These are phyloP conservation scores for Saccostrea cuccullata DNA, from an alignment of 1,140 invertebrate species.

Conservation along the genomic window DNA sequence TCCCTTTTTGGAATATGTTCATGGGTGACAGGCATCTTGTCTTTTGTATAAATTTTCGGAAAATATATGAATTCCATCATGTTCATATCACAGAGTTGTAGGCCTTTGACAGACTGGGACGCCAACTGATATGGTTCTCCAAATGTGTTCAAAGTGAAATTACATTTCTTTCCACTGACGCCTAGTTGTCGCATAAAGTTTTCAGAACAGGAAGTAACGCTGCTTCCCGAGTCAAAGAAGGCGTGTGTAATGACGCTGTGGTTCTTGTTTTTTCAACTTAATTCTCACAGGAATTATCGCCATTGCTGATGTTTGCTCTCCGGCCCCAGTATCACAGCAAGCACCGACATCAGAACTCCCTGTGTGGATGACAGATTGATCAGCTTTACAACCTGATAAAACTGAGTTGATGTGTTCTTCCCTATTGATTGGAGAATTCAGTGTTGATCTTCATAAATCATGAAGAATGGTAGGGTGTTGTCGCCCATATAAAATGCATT, in stretches of 20 bases:
- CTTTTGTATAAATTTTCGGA: slow-evolving; percentile 52
- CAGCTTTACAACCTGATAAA: not conserved
- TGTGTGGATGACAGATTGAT: not conserved
- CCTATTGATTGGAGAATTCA: not conserved
- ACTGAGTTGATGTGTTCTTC: not conserved
- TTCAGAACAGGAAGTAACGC: slow-evolving; percentile 48
- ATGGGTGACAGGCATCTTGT: too few species aligned
- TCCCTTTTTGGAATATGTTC: too few species aligned
- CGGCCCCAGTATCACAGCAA: slow-evolving; percentile 2
- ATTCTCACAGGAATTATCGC: too few species aligned
- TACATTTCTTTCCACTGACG: too few species aligned
- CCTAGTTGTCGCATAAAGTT: too few species aligned
- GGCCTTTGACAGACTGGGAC: too few species aligned
- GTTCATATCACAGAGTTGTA: too few species aligned
- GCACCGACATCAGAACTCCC: too few species aligned
- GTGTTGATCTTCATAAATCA: not conserved
- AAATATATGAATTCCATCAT: slow-evolving; percentile 48
- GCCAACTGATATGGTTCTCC: too few species aligned
- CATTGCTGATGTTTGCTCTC: slow-evolving; percentile 39
- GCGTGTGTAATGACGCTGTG: slow-evolving; percentile 32
- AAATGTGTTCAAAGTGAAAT: too few species aligned
- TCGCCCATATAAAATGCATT: slow-evolving; percentile 36
- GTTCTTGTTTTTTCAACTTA: slow-evolving; percentile 17
- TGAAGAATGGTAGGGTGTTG: slow-evolving; percentile 45
- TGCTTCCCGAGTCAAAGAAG: slow-evolving; percentile 43